phyloP scores from a whole-genome alignment of 2,888 invertebrate genomes.

The Synergus japonicus region DNA sequence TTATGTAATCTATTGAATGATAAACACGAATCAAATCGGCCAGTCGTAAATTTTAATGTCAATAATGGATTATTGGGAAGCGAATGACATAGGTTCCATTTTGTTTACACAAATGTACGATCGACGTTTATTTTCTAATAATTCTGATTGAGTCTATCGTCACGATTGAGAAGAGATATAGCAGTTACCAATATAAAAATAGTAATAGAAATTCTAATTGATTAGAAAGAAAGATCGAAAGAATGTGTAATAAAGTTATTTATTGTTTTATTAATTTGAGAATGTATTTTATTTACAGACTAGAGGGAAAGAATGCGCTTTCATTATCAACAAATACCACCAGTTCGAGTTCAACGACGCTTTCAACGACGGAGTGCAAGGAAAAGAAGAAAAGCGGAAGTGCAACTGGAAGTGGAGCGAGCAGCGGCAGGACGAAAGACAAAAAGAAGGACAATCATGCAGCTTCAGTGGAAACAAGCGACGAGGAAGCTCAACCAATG shows the following conservation, averaged over 20 bases:
- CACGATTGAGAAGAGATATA: slow-evolving; percentile 28
- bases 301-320: slow-evolving; percentile 66
- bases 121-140: slow-evolving; percentile 69
- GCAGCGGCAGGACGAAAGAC: slow-evolving; percentile 69
- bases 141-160: slow-evolving; percentile 67
- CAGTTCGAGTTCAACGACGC: slow-evolving; percentile 52
- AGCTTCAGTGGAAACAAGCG: slow-evolving; percentile 80
- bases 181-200: not conserved
- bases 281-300: slow-evolving; percentile 58
- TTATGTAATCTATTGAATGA: not conserved
- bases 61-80: slow-evolving; percentile 71
- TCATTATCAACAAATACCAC: slow-evolving; percentile 61
- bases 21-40: slow-evolving; percentile 50
- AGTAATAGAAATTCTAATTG: not conserved
- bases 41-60: slow-evolving; percentile 74
- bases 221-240: not conserved
- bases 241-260: not conserved
- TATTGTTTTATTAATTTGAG: slow-evolving; percentile 1
- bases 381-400: slow-evolving; percentile 67
- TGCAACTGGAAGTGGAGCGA: slow-evolving; percentile 57
- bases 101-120: slow-evolving; percentile 66
- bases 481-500: slow-evolving; percentile 78
- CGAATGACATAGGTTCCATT: slow-evolving; percentile 53
- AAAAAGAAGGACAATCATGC: slow-evolving; percentile 78
- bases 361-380: slow-evolving; percentile 63